Conservation (phyloP, 2,888 invertebrate species). For the Cheilosia variabilis region DNA sequence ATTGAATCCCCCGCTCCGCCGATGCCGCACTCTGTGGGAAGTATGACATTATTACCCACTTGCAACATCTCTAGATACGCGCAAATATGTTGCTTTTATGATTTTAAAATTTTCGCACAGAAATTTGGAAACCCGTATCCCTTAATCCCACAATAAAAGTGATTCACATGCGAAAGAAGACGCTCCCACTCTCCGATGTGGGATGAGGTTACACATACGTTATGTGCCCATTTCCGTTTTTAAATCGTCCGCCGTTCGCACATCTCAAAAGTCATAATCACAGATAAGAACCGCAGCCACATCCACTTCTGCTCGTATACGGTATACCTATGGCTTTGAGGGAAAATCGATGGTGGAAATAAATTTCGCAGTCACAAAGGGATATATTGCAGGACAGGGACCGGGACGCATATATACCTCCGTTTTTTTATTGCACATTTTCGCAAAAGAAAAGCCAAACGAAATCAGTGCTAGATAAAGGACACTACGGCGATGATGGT, state of each 20-base stretch:
- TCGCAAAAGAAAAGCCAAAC: conserved; percentile 49
- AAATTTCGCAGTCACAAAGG: conserved; percentile 73
- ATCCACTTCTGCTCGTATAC: neutral
- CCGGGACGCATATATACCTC: conserved; percentile 36
- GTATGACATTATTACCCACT: conserved; percentile 67
- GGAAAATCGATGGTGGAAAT: conserved; percentile 70
- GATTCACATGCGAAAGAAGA: conserved; percentile 60
- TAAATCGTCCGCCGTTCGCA: conserved; percentile 73
- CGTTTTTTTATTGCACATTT: conserved; percentile 71
- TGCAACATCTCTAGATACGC: conserved; percentile 59
- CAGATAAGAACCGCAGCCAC: conserved; percentile 65
- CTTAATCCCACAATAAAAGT: conserved; percentile 74
- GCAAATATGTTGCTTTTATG: conserved; percentile 56
- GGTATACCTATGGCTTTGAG: conserved; percentile 30
- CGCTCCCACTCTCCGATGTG: conserved; percentile 1
- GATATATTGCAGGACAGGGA: conserved; percentile 55
- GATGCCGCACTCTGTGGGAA: neutral
- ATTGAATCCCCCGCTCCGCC: conserved; percentile 48
- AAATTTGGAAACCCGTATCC: conserved; percentile 46
- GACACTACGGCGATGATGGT: conserved; percentile 53
- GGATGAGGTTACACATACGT: conserved; percentile 63
- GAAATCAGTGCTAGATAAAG: conserved; percentile 72
- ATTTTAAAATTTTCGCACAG: conserved; percentile 70
- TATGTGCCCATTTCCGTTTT: conserved; percentile 74
- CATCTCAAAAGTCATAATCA: conserved; percentile 75